Percentiles rank a stretch among this genome's conserved stretches.
Conservation (phyloP, 2,113 vertebrate genomes). For the Synodontis membranacea region DNA sequence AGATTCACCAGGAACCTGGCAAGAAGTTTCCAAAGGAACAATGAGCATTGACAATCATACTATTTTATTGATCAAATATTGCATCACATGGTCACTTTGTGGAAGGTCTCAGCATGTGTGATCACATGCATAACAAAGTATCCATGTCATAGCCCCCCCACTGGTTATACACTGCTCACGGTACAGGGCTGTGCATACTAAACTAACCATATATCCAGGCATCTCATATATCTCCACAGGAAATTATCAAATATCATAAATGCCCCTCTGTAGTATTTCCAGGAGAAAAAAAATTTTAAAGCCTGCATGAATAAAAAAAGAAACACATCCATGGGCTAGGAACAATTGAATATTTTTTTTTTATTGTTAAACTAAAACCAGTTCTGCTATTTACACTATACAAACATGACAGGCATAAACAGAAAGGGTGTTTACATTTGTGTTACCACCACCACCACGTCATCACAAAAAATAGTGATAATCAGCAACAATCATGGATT, state of each 20-base stretch:
- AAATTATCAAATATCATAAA: neutral
- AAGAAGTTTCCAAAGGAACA: neutral
- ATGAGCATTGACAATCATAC: neutral
- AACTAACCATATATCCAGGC: neutral
- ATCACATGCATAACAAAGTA: neutral
- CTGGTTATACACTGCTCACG: neutral
- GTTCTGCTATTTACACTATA: slow-evolving; percentile 80
- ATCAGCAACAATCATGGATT: slow-evolving; percentile 39
- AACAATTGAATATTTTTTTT: slow-evolving; percentile 74
- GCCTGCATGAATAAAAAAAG: neutral
- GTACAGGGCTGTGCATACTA: neutral
- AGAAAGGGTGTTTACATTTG: slow-evolving; percentile 74
- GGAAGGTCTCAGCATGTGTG: neutral
- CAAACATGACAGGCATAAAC: slow-evolving; percentile 73
- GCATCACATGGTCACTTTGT: neutral
- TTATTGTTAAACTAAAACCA: slow-evolving; percentile 77
- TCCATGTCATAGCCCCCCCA: neutral
- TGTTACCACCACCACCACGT: slow-evolving; percentile 56
- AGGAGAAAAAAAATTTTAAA: neutral
- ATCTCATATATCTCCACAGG: neutral
- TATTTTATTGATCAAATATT: neutral
- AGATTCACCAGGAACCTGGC: neutral
- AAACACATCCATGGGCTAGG: slow-evolving; percentile 60
- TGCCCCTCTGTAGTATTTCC: neutral
- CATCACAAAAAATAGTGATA: slow-evolving; percentile 23